Percentiles rank a stretch among this genome's conserved stretches.
Evolutionary conservation across 2,113 vertebrate genomes (phyloP).

Genomic region (Tachysurus fulvidraco): DNA sequence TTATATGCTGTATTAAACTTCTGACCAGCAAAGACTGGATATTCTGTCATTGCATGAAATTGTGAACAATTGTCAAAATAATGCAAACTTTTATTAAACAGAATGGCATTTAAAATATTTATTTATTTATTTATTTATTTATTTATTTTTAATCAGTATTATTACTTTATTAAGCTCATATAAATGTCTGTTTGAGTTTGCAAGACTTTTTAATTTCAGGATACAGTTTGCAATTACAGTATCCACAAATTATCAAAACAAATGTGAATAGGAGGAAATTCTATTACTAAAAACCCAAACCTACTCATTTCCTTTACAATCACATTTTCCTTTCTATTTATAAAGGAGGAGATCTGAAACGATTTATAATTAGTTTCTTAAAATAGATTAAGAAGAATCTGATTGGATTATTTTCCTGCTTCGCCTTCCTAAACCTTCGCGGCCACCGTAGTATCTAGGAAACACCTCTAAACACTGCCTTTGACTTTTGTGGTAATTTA

Average conservation of each 20-base stretch:
- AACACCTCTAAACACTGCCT: not conserved
- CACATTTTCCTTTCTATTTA: not conserved
- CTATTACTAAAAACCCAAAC: not conserved
- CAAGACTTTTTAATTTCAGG: not conserved
- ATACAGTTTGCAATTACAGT: not conserved
- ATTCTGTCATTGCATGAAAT: not conserved
- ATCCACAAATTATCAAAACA: not conserved
- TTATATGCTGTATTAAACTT: not conserved
- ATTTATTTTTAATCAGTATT: no score
- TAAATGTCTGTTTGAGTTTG: not conserved
- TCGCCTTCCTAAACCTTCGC: not conserved
- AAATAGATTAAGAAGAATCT: no score
- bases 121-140: no score
- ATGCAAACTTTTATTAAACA: not conserved
- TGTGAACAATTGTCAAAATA: not conserved
- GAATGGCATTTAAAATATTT: no score
- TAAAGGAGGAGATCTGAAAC: not conserved
- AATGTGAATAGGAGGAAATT: not conserved
- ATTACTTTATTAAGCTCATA: not conserved
- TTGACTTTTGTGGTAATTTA: not conserved
- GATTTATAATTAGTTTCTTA: not conserved
- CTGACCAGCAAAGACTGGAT: not conserved
- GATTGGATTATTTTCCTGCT: not conserved
- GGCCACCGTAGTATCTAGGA: slow-evolving; percentile 50
- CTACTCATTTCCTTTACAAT: not conserved